Evolutionary conservation across 2,113 vertebrate genomes (phyloP).

Genomic region (Toxostoma redivivum): DNA sequence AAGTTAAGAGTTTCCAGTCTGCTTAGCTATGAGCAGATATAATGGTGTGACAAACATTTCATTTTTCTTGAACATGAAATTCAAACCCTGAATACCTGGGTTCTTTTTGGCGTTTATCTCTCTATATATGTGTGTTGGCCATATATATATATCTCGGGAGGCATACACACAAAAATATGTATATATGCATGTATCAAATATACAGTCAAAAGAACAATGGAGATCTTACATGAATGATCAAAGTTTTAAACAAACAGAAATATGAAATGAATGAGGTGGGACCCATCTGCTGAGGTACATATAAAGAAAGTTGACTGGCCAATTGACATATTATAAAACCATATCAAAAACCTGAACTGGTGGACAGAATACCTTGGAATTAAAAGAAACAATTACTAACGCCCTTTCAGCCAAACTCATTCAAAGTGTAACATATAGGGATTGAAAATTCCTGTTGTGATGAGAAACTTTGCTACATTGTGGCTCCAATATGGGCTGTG

Average conservation of each 20-base stretch:
- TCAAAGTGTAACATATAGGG: not conserved
- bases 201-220: not conserved
- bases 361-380: not conserved
- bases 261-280: not conserved
- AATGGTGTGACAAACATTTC: not conserved
- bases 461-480: not conserved
- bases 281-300: conserved; percentile 15
- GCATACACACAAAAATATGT: not conserved
- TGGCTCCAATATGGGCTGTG: not conserved
- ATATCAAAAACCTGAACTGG: not conserved
- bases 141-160: accelerated
- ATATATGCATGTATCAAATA: not conserved
- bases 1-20: not conserved
- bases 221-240: not conserved
- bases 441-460: not conserved
- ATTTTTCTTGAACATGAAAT: not conserved
- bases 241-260: not conserved
- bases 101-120: not conserved
- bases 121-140: accelerated
- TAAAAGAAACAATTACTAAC: not conserved
- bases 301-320: not conserved
- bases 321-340: not conserved
- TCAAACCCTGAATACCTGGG: not conserved
- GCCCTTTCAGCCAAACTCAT: not conserved
- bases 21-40: not conserved